A percentile compares a stretch with the other conserved stretches of the same genome.
These are phyloP conservation scores for Trididemnum clinides DNA, from an alignment of 23 tunicate genomes.

Conservation along the genomic window DNA sequence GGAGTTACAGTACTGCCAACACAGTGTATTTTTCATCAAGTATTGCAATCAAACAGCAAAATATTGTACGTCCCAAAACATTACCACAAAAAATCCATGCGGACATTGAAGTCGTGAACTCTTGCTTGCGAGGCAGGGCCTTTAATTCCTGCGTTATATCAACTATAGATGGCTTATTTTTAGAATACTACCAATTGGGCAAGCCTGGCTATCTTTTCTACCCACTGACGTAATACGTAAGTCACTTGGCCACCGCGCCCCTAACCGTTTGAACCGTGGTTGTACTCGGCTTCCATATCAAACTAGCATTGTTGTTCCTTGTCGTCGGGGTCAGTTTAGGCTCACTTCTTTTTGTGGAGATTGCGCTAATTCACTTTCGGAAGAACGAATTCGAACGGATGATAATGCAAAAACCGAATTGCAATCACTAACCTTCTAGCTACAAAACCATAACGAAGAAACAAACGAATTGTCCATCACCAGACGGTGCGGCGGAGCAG, in stretches of 20 bases:
- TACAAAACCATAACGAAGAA: constrained; percentile 31
- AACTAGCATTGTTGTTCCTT: constrained; percentile 36
- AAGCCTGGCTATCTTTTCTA: not conserved
- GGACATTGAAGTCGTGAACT: too few species aligned
- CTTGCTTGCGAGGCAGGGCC: too few species aligned
- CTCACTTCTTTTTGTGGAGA: constrained; percentile 1
- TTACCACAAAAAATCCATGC: too few species aligned
- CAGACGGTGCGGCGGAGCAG: not conserved
- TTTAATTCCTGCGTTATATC: too few species aligned
- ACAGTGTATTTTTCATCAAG: too few species aligned
- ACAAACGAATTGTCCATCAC: not conserved
- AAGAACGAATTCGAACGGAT: not conserved
- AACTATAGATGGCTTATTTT: too few species aligned
- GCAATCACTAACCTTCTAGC: constrained; percentile 68
- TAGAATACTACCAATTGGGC: not conserved
- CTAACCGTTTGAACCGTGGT: constrained; percentile 19
- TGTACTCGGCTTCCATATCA: constrained; percentile 25
- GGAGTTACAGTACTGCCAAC: too few species aligned
- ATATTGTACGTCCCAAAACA: too few species aligned
- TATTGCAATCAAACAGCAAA: too few species aligned
- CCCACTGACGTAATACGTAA: not conserved
- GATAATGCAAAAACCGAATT: constrained; percentile 17
- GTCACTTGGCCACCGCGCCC: constrained; percentile 35
- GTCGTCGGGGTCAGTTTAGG: not conserved
- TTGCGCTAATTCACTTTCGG: constrained; percentile 24